Conservation (phyloP, 1,140 invertebrate genomes). For the Calosoma granatense region DNA sequence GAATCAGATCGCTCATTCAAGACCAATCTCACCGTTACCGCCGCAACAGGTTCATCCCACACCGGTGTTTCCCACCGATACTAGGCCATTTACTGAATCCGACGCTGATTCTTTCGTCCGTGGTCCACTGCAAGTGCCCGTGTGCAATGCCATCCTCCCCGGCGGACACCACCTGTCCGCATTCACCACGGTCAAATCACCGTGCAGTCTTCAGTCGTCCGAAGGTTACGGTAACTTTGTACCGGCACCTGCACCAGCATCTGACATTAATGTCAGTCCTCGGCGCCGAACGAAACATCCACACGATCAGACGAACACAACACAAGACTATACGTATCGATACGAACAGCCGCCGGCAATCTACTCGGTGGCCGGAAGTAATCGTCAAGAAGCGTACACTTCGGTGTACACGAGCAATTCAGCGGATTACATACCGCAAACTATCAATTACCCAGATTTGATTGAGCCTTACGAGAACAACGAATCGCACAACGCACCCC, state of each 20-base stretch:
- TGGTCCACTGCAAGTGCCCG: slow-evolving; percentile 28
- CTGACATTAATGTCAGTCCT: slow-evolving; percentile 35
- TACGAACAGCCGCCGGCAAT: slow-evolving; percentile 53
- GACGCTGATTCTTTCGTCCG: slow-evolving; percentile 29
- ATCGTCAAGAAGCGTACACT: slow-evolving; percentile 55
- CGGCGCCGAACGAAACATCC: slow-evolving; percentile 26
- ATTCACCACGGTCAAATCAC: slow-evolving; percentile 38
- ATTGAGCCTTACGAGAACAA: slow-evolving; percentile 54
- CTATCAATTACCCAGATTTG: slow-evolving; percentile 53
- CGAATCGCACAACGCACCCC: slow-evolving; percentile 36
- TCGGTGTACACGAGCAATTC: slow-evolving; percentile 58
- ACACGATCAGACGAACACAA: slow-evolving; percentile 4
- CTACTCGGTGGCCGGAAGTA: slow-evolving; percentile 61
- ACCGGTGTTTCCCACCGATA: slow-evolving; percentile 12
- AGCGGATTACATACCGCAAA: slow-evolving; percentile 45
- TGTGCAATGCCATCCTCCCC: slow-evolving; percentile 27
- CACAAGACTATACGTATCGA: slow-evolving; percentile 43
- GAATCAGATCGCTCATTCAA: slow-evolving; percentile 16
- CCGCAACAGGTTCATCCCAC: slow-evolving; percentile 13
- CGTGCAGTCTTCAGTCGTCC: slow-evolving; percentile 30
- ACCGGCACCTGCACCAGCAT: slow-evolving; percentile 38
- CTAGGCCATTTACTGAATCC: slow-evolving; percentile 22
- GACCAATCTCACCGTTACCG: slow-evolving; percentile 4
- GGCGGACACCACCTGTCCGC: slow-evolving; percentile 38
- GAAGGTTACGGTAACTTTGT: slow-evolving; percentile 38